Conservation (phyloP, 2,113 vertebrate genomes). For the Anguilla japonica region DNA sequence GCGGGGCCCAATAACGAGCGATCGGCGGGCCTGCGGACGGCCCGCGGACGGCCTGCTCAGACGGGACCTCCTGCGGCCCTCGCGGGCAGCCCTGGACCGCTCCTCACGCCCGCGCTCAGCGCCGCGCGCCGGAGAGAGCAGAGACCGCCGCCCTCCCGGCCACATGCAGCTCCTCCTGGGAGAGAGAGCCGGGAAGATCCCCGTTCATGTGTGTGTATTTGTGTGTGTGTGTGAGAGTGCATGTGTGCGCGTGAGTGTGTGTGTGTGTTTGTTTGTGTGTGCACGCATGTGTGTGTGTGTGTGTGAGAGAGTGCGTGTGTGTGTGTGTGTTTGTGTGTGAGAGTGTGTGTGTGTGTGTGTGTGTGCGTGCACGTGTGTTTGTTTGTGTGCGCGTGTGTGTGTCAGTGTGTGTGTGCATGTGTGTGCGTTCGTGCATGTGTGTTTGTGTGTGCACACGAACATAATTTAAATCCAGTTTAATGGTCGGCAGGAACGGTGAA, state of each 20-base stretch:
- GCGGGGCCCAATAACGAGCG: slow-evolving; percentile 61
- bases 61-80: neutral
- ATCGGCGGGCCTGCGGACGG: slow-evolving; percentile 29
- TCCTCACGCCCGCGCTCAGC: neutral
- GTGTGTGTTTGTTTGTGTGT: too few species aligned
- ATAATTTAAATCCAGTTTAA: slow-evolving; percentile 11
- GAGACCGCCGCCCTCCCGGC: neutral
- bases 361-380: too few species aligned
- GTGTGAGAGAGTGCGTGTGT: too few species aligned
- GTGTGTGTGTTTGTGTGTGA: too few species aligned
- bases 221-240: too few species aligned
- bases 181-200: neutral
- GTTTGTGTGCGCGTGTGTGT: too few species aligned
- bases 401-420: too few species aligned
- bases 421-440: too few species aligned
- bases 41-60: neutral
- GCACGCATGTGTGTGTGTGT: too few species aligned
- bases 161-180: neutral
- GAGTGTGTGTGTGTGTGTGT: too few species aligned
- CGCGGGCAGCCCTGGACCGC: neutral
- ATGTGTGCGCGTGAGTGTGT: too few species aligned
- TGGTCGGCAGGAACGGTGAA: neutral
- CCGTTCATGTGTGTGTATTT: neutral
- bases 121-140: neutral
- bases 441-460: neutral